These are phyloP conservation scores for Stichopus chloronotus DNA, from an alignment of 35 echinoderm and acorn worm genomes.

Conservation along the genomic window DNA sequence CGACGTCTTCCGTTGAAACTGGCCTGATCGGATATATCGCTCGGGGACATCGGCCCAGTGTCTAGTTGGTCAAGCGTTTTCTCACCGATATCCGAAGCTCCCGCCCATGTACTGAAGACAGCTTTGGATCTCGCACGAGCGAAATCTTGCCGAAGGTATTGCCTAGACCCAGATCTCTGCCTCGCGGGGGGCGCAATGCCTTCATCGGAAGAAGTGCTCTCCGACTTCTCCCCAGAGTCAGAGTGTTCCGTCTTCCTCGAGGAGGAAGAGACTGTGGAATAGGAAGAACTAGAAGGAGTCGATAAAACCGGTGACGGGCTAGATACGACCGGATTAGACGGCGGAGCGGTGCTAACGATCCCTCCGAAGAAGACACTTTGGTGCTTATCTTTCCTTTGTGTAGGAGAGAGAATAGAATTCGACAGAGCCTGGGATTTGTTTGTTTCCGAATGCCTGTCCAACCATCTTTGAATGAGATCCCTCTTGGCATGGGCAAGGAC, in stretches of 20 bases:
- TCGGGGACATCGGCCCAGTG: slow-evolving; percentile 65
- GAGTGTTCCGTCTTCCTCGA: slow-evolving; percentile 52
- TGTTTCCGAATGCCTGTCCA: slow-evolving; percentile 60
- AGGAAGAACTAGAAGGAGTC: slow-evolving; percentile 58
- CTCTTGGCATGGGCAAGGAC: slow-evolving; percentile 71
- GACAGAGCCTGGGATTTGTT: slow-evolving; percentile 22
- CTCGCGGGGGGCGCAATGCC: slow-evolving; percentile 65
- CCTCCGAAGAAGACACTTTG: slow-evolving; percentile 62
- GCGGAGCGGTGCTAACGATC: background rate
- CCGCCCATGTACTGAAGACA: slow-evolving; percentile 85
- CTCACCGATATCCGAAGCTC: slow-evolving; percentile 46
- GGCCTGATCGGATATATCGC: slow-evolving; percentile 39
- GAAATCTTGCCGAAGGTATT: slow-evolving; percentile 97
- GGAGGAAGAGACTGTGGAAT: slow-evolving; percentile 49
- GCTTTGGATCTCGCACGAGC: slow-evolving; percentile 86
- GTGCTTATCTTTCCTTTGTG: background rate
- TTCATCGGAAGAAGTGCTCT: slow-evolving; percentile 75
- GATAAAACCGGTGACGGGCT: slow-evolving; percentile 57
- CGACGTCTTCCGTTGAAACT: slow-evolving; percentile 63
- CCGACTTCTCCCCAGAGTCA: slow-evolving; percentile 71
- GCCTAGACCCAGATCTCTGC: slow-evolving; percentile 88
- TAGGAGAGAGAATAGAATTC: slow-evolving; percentile 48
- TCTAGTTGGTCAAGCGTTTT: slow-evolving; percentile 54
- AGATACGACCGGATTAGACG: slow-evolving; percentile 23
- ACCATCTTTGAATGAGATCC: slow-evolving; percentile 80